A percentile compares a stretch with the other conserved stretches of the same genome.
phyloP scores from a whole-genome alignment of 2,113 vertebrate genomes.

The Xiphophorus hellerii region DNA sequence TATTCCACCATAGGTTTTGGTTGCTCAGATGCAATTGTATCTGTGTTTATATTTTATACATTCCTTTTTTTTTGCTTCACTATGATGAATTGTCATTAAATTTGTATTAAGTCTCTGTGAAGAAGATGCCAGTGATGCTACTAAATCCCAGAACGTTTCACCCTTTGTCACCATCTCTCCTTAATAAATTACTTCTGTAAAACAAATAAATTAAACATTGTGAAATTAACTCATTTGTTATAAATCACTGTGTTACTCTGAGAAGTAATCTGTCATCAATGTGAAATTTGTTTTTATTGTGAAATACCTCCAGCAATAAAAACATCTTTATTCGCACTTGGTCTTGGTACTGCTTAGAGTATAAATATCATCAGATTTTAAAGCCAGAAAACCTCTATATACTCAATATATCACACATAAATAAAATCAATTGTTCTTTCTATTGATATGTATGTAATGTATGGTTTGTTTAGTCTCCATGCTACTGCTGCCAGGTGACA shows the following conservation, averaged over 20 bases:
- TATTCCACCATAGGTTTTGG: slow-evolving; percentile 34
- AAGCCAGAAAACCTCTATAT: no score
- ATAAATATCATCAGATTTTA: no score
- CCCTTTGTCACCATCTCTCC: neutral
- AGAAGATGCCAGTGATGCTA: slow-evolving; percentile 8
- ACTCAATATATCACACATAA: no score
- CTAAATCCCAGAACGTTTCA: neutral
- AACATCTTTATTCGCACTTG: no score
- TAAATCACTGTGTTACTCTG: neutral
- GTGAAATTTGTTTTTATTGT: no score
- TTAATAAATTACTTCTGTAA: neutral
- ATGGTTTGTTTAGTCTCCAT: no score
- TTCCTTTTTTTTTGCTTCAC: slow-evolving; percentile 15
- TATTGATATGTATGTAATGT: no score
- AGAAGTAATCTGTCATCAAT: no score
- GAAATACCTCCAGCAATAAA: neutral
- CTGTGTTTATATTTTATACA: slow-evolving; percentile 27
- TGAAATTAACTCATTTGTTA: neutral
- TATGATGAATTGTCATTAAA: slow-evolving; percentile 4
- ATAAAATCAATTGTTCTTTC: no score
- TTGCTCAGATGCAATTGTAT: slow-evolving; percentile 20
- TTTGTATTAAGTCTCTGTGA: neutral
- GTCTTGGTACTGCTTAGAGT: no score
- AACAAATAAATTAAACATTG: neutral
- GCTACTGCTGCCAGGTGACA: no score